Evolutionary conservation across 2,888 invertebrate species (phyloP).

Genomic region (Flexamia atlantica): DNA sequence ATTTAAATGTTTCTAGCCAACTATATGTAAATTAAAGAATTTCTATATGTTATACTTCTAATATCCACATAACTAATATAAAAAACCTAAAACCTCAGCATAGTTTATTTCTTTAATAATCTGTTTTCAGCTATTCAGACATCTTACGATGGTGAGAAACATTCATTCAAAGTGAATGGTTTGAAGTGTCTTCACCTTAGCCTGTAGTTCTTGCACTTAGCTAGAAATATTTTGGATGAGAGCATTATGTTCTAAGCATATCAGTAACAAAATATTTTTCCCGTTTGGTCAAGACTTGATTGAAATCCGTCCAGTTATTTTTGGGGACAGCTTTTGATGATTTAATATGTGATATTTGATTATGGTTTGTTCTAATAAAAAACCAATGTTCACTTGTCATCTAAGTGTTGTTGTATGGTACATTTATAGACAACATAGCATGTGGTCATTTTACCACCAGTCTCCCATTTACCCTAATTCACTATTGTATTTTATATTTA

Average conservation of each 20-base stretch:
- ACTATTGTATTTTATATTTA: not conserved
- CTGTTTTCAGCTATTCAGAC: constrained; percentile 30
- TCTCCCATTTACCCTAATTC: not conserved
- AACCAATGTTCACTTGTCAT: not conserved
- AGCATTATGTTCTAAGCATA: not conserved
- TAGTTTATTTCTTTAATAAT: constrained; percentile 21
- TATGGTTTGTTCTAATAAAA: not conserved
- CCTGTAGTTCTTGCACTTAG: constrained; percentile 8
- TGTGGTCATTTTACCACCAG: not conserved
- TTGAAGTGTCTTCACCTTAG: constrained; percentile 1
- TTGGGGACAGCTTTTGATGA: not conserved
- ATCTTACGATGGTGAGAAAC: constrained; percentile 36
- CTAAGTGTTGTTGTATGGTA: not conserved
- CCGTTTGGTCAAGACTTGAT: not conserved
- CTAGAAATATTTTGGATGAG: not conserved
- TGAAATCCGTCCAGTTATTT: not conserved
- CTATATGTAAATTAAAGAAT: too few species aligned
- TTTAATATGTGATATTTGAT: not conserved
- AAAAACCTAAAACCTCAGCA: not conserved
- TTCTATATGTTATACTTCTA: not conserved
- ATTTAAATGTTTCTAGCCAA: too few species aligned
- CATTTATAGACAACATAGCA: not conserved
- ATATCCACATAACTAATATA: not conserved
- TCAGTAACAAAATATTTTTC: not conserved
- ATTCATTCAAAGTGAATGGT: not conserved